Base-by-base conservation (phyloP, 2,113 vertebrate genomes). In the Apistogramma diplotaenia region DNA sequence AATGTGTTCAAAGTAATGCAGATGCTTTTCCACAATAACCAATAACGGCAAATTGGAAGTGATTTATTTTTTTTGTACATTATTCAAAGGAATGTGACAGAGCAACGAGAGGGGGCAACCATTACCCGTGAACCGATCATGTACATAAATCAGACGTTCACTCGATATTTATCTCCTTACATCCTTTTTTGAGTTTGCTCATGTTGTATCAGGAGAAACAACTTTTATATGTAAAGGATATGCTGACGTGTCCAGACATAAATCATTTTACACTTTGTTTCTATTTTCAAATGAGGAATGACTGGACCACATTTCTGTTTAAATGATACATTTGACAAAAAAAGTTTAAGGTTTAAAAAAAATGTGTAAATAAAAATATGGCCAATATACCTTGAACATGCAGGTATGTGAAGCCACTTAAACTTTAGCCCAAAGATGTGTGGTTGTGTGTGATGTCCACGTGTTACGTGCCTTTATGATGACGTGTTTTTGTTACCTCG, bases 31-130 rank as follows among this genome's bases (percentile, higher is more conserved):
- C 11, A 6, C 35, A 1, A 60, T 7, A 18, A 11, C 21, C 6
- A 21, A 15, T 31, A n/a, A 49, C 33, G 23, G n/a, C 55, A 46
- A 40, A 33, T 57, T 23, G 73, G 19, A 60, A 21, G 3, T 62
- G 8, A 37, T 13, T 35, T 6, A 9, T 23, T 65, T 12, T 19
- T 46, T 8, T 2, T 59, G 27, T 43, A 40, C 40, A 56, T 59
- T 18, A 16, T 59, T 46, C 0, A 18, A 40, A 35, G 16, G 40
- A 78, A 72, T 33, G 8, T 29, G 59, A 88, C 82, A 73, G 65
- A 88, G 71, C 91, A 94, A 95, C 94, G 93, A 92, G 94, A 95
- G 96, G 94, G 94, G 95, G 97, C 97, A 99, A 97, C 98, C 96
- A 97, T 99, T 98, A 98, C 97, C 96, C 91, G 83, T 93, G 94